Conservation (phyloP, 2,888 invertebrate genomes). For the Dasypogon diadema region DNA sequence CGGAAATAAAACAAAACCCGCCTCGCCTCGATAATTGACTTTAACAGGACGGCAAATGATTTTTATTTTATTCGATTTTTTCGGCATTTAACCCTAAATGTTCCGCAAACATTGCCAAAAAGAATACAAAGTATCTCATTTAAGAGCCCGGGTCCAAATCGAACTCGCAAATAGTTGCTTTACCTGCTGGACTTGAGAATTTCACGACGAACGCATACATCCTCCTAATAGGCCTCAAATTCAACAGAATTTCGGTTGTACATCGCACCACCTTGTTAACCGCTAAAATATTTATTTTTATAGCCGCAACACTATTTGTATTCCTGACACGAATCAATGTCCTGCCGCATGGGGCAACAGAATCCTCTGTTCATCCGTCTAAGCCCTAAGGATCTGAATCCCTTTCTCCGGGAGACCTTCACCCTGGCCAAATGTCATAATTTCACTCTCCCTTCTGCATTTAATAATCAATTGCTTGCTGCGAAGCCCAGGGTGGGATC, state of each 20-base stretch:
- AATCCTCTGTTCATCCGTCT: background rate
- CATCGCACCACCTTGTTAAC: background rate
- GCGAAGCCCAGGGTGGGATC: background rate
- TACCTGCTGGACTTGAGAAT: too few species aligned
- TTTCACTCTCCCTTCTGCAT: slow-evolving; percentile 10
- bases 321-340: slow-evolving; percentile 23
- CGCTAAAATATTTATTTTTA: slow-evolving; percentile 36
- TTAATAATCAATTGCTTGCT: slow-evolving; percentile 28
- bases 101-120: too few species aligned
- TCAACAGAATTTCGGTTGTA: background rate
- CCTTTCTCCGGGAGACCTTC: background rate
- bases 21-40: too few species aligned
- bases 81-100: too few species aligned
- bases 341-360: slow-evolving; percentile 4
- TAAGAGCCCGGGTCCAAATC: too few species aligned
- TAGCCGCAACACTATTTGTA: slow-evolving; percentile 11
- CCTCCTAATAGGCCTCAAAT: background rate
- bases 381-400: slow-evolving; percentile 1
- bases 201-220: background rate
- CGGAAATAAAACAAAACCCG: too few species aligned
- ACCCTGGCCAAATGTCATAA: slow-evolving; percentile 12
- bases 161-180: too few species aligned
- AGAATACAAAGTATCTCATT: too few species aligned
- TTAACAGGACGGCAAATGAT: too few species aligned
- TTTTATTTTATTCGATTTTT: too few species aligned